Percentiles rank a stretch among this genome's conserved stretches.
Evolutionary conservation across 2,888 invertebrate species (phyloP).

Genomic region (Melieria picta): DNA sequence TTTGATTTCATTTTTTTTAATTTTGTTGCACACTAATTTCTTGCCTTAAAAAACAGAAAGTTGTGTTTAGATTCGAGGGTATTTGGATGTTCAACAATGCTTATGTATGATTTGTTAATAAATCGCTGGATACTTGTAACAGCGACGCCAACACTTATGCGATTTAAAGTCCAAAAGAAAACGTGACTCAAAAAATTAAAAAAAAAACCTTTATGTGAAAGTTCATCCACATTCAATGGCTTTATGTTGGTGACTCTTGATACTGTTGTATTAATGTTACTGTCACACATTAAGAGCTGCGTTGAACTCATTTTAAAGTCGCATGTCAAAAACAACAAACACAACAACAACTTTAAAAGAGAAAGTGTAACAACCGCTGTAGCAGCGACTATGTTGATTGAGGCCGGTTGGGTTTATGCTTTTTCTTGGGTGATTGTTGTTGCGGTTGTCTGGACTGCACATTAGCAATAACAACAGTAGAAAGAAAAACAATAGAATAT

Average conservation of each 20-base stretch:
- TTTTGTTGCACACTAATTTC: too few species aligned
- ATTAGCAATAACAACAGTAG: too few species aligned
- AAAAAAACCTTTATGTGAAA: slow-evolving; percentile 57
- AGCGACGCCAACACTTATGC: too few species aligned
- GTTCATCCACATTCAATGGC: slow-evolving; percentile 56
- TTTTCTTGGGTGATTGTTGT: background rate
- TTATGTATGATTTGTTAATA: too few species aligned
- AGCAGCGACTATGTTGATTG: background rate
- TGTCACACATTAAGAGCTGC: slow-evolving; percentile 29
- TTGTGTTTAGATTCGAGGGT: too few species aligned
- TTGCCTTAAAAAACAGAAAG: too few species aligned
- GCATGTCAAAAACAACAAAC: background rate
- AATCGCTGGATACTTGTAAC: too few species aligned
- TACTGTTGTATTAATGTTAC: too few species aligned
- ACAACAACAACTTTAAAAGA: slow-evolving; percentile 35
- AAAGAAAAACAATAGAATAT: background rate
- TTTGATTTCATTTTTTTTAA: too few species aligned
- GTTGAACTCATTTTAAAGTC: slow-evolving; percentile 20
- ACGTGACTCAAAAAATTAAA: slow-evolving; percentile 43
- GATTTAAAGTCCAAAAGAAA: slow-evolving; percentile 6
- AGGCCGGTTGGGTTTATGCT: background rate
- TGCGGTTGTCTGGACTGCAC: background rate
- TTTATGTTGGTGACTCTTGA: background rate
- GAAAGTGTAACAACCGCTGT: slow-evolving; percentile 48
- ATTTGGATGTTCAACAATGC: too few species aligned